Base-by-base conservation (phyloP, 2,888 invertebrate species). In the Parnassius apollo region DNA sequence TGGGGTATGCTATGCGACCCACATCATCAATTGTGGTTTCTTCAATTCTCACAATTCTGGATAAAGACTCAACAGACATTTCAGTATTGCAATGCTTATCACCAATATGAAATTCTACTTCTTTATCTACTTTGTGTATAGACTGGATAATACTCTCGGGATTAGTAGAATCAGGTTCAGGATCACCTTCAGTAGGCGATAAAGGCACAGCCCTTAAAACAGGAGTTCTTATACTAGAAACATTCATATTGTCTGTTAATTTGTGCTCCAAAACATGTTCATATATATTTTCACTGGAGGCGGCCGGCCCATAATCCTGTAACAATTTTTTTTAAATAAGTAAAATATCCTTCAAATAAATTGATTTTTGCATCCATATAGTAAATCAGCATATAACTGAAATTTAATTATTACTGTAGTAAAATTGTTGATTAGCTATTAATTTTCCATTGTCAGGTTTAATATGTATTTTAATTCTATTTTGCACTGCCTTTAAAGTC, bases 221-320 rank as follows among this genome's bases (percentile, higher is more conserved):
- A 69, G 89, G 90, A 75, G 90, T 85, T 77, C 90, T 84, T 70
- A 89, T 85, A 78, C 86, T 88, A 71, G 86, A 82, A 73, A 87
- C 74, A 81, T 86, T 90, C 90, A 92, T 91, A 77, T 78, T 83
- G 72, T 87, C 85, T 76, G 82, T 83, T 90, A 91, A 75, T 90
- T 89, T 86, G 75, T 86, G 85, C 77, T 89, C 92, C 87, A 88
- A 82, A 73, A 86, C 82, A 81, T 85, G 84, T 71, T 85, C 85
- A 82, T 83, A 88, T 66, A 87, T 83, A 81, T 84, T 87, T 85
- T 91, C 89, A 90, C 82, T 88, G 91, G 91, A 80, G 92, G 91
- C 82, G 91, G 91, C 77, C 91, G 91, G 88, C 91, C 92, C 89
- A 85, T 89, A 90, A 88, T 86, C 85, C 92, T 92, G 77, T 69